Base-by-base conservation (phyloP, 2,888 invertebrate genomes). In the Clitarchus hookeri region DNA sequence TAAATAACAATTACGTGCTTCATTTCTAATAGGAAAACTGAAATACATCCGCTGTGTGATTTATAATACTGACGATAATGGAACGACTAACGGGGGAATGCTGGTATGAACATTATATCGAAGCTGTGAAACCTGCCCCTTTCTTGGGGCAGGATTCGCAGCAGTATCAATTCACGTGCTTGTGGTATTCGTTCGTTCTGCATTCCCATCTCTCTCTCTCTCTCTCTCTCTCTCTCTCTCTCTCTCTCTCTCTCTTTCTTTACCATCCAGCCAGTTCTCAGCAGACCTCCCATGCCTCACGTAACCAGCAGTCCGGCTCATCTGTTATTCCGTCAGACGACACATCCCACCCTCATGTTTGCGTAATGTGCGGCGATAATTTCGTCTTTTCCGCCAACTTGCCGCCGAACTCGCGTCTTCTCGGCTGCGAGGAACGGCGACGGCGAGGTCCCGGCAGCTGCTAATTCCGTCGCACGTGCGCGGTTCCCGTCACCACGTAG, bases 281-380 rank as follows among this genome's bases (percentile, higher is more conserved):
- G 48, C 8, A 36, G 48, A 13, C 48, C 48, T 65, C 65, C 16
- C n/a, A 65, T 16, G 11, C 16, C 23, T n/a, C n/a, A 19, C 65
- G 11, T 1, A n/a, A 9, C 23, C 65, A 3, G n/a, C n/a, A 19
- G 65, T 65, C 65, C 65, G 65, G 65, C 65, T 65, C 65, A 65
- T 65, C 65, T 23, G 65, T 65, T 65, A 65, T 65, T 65, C 65
- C n/a, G 23, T 65, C 65, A 65, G 65, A 65, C 65, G 65, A 65
- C 65, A 65, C 65, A 65, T 65, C 65, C 65, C 65, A n/a, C 65
- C n/a, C 65, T 65, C 65, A 65, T 65, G 65, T 65, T 65, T 65
- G 65, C 0, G 65, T 65, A 65, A 65, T 65, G 65, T n/a, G 23
- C 65, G 65, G 65, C 65, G 65, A 65, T 65, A 65, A 65, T 65